Conservation (phyloP, 2,797 vertebrate genomes). For the Spinibarbus caldwelli region DNA sequence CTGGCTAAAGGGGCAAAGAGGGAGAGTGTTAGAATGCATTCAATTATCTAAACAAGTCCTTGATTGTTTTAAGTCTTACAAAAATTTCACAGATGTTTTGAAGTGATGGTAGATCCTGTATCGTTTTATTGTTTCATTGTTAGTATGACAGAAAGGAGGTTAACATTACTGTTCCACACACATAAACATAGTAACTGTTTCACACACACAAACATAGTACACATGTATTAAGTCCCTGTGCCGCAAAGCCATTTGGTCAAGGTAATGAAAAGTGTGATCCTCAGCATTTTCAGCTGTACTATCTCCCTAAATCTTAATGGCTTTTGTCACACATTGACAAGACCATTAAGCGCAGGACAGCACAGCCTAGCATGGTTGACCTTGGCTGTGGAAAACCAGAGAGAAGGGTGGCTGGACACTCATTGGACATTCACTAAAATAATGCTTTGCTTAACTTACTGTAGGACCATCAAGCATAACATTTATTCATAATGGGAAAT, state of each 20-base stretch:
- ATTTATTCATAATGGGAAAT: neutral
- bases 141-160: neutral
- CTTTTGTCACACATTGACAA: slow-evolving; percentile 74
- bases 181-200: neutral
- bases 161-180: neutral
- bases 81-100: neutral
- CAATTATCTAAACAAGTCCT: neutral
- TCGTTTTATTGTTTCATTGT: neutral
- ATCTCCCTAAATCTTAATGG: slow-evolving; percentile 78
- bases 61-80: neutral
- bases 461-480: neutral
- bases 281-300: slow-evolving; percentile 67
- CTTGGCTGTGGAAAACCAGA: slow-evolving; percentile 61
- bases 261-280: slow-evolving; percentile 69
- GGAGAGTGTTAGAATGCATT: neutral
- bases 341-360: slow-evolving; percentile 59
- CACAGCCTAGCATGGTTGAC: slow-evolving; percentile 62
- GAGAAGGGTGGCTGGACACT: neutral
- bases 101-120: neutral
- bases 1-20: slow-evolving; percentile 76
- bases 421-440: neutral
- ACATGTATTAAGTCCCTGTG: slow-evolving; percentile 30
- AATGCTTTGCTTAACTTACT: slow-evolving; percentile 11
- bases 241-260: slow-evolving; percentile 70
- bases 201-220: neutral